Percentiles rank a stretch among this genome's conserved stretches.
Conservation (phyloP, 2,113 vertebrate species). For the Alouatta palliata region DNA sequence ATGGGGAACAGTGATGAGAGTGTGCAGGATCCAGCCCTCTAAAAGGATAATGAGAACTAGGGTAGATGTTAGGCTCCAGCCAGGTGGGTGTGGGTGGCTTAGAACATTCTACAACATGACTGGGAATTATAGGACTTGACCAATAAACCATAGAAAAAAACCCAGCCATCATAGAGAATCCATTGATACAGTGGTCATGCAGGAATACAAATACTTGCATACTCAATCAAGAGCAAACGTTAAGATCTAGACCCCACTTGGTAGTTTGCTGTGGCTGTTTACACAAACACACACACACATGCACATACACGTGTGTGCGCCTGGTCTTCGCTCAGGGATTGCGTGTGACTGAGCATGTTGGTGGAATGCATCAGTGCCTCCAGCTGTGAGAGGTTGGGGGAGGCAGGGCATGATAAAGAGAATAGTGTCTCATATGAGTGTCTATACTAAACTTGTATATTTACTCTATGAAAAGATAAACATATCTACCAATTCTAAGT, state of each 20-base stretch:
- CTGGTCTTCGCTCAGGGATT: background rate
- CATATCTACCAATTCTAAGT: background rate
- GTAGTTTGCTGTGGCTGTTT: background rate
- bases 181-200: background rate
- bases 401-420: background rate
- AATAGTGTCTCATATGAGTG: background rate
- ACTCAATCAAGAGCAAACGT: background rate
- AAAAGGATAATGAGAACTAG: background rate
- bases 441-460: background rate
- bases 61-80: background rate
- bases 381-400: background rate
- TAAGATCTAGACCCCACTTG: background rate
- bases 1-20: background rate
- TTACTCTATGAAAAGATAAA: background rate
- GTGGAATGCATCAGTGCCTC: background rate
- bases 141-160: background rate
- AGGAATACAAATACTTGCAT: background rate
- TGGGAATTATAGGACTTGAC: background rate
- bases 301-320: too few species aligned
- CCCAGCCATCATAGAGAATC: accelerated
- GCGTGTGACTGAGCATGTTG: background rate
- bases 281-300: too few species aligned
- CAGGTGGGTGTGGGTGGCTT: background rate
- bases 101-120: background rate
- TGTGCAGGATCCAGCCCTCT: background rate